Base-by-base conservation (phyloP, 2,888 invertebrate species). In the Temnothorax ravouxi region DNA sequence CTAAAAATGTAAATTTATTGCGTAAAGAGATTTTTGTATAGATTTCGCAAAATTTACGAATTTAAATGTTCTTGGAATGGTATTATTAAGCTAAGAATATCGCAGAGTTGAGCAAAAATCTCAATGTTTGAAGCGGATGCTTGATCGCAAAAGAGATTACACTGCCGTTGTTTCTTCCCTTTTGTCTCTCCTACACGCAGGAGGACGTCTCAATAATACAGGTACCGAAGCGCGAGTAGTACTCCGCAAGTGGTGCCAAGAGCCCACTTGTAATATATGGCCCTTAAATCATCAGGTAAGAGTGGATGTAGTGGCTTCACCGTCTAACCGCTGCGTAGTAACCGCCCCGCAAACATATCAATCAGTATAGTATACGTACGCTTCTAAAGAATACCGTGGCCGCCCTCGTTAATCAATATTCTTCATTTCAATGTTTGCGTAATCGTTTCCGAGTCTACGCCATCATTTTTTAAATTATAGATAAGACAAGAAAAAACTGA, bases 291-390 rank as follows among this genome's bases (percentile, higher is more conserved):
- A 95, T 95, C 93, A 87, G 84, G 88, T 88, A 87, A 87, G 90
- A 91, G 90, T 92, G 93, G 92, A 92, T 93, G 92, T 92, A 89
- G 93, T 92, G 92, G 93, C 93, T 92, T 91, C 92, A 92, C 89
- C 91, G 90, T 90, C 92, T 90, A 91, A 91, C 91, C 88, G 85
- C 89, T 74, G 90, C 87, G 87, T 86, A 86, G 92, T 93, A 93
- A 94, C 93, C 93, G 93, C 93, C 93, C 93, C 91, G 92, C 92
- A 93, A 94, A 94, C 94, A 93, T 94, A 94, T 94, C 94, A 94
- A 94, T 94, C 94, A 94, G 93, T 86, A 67, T 15, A 77, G 76
- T 85, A 56, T 84, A 52, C 56, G 38, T 84, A 52, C 56, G 38
- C 52, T 84, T 64, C 25, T 38, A 72, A 80, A 80, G 59, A 80